Evolutionary conservation across 2,888 invertebrate genomes (phyloP), one percentile per base, ranked within the genome.

Genomic region (Hirtodrosophila histrioides): DNA sequence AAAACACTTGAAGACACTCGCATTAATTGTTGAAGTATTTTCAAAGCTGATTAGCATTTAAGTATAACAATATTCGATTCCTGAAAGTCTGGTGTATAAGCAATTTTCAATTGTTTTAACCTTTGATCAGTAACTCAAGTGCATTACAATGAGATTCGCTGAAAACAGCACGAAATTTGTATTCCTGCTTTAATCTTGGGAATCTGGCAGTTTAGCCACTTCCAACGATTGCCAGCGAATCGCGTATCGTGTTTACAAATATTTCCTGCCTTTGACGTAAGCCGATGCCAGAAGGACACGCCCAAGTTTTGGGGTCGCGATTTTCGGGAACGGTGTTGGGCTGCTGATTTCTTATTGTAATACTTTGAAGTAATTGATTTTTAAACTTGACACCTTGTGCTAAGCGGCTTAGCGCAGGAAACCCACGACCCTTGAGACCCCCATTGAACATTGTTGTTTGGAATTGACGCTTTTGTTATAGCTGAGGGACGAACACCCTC

Each of bases 351-450:
- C 63, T 48, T 70, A 68, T 72, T 79, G 70, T 74, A 70, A 67
- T 79, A 67, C 66, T 61, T 67, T 68, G 48, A 71, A 82, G 80
- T 85, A 85, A 85, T 87, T 87, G 85, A 87, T 87, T 85, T 85
- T 78, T 78, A 78, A 87, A 85, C 85, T 78, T 85, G 85, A 87
- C 85, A 85, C 85, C 83, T 87, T 76, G 66, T 61, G 67, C 62
- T 85, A 85, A 85, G 87, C 80, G 65, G 86, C 76, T 85, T 85
- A 83, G 53, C 37, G 64, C 46, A 58, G 66, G 53, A 66, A 75
- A 62, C 53, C 61, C 70, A 74, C 69, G 68, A 84, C 75, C 70
- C 75, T 51, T 45, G 64, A 58, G 44, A 51, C 23, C 7, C 12
- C 29, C 10, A 5, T 31, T 33, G 40, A 41, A 53, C 37, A 61